These are phyloP conservation scores for Zosterops borbonicus DNA, from an alignment of 2,113 vertebrate genomes.

Conservation along the genomic window DNA sequence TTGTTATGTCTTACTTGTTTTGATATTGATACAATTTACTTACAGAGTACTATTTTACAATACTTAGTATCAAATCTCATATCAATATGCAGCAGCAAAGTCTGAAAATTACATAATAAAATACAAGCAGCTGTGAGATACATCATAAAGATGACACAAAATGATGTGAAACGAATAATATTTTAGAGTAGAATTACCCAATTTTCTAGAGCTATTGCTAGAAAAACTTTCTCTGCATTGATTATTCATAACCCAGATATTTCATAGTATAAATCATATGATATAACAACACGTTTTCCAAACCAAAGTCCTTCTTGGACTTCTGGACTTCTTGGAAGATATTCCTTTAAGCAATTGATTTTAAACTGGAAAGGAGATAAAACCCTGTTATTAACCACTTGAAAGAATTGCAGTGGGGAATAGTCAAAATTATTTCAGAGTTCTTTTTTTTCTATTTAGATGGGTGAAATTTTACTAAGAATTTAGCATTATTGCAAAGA, in stretches of 20 bases:
- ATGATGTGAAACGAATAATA: not conserved
- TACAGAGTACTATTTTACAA: not conserved
- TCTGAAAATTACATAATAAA: conserved; percentile 8
- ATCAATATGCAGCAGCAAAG: not conserved
- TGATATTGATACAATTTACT: not conserved
- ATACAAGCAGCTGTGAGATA: not conserved
- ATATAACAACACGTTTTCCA: not conserved
- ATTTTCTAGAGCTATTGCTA: not conserved
- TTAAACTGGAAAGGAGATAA: not conserved
- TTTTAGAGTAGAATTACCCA: not conserved
- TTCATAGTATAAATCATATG: not conserved
- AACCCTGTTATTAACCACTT: not conserved
- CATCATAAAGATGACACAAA: not conserved
- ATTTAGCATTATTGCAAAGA: not conserved
- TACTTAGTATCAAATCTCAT: not conserved
- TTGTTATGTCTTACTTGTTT: not conserved
- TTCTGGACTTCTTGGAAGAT: not conserved
- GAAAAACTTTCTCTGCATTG: not conserved
- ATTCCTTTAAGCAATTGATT: not conserved
- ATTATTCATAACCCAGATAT: not conserved
- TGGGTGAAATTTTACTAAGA: not conserved
- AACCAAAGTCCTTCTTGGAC: not conserved
- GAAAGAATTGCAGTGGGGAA: not conserved
- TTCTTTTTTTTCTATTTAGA: not conserved
- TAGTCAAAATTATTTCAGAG: not conserved